Base-by-base conservation (phyloP, 37 sponge, comb jelly and placozoan species). In the Eunapius fragilis region DNA sequence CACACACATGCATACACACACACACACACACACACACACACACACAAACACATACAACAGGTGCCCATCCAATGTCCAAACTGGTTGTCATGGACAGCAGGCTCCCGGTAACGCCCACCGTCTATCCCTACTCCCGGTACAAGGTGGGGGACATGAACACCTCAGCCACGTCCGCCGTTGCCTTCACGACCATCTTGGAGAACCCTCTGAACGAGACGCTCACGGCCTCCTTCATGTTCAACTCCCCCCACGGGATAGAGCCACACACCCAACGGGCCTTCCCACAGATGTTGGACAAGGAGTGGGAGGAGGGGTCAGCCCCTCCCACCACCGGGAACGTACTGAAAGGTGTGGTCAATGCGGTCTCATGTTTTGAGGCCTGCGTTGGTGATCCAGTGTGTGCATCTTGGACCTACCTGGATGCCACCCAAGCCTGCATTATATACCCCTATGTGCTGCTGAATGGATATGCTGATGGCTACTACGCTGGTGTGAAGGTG, bases 121-220 rank as follows among this genome's bases (percentile, higher is more conserved):
- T 80, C 14, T 67, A 80, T 9, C 70, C 80, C 32, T 80, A 80
- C 69, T 67, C 80, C 34, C 25, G 69, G 33, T 80, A 80, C 80
- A 80, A 67, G 33, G 32, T 36, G 24, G 34, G 68, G 2, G 80
- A 80, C 80, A 80, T 80, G 80, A 80, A 80, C 80, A 80, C 69
- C 32, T 80, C 80, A 19, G 80, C 80, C 33, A 80, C 80, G 25
- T 70, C 80, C 30, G 70, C 80, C 13, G 80, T 80, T 2, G 80
- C 80, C 69, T 80, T 80, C 69, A 80, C 80, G 28, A 70, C 80
- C 31, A 36, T 68, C n/a, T 27, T 80, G 30, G 31, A 2, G 23
- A 80, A 80, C 35, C 31, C 80, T 32, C 68, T 68, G 32, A 24
- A n/a, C 23, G 69, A 80, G 33, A 31, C 22, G 23, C 34, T 80